Percentiles rank a stretch among this genome's conserved stretches.
Conservation (phyloP, 1,140 invertebrate species). For the Pectinophora gossypiella region DNA sequence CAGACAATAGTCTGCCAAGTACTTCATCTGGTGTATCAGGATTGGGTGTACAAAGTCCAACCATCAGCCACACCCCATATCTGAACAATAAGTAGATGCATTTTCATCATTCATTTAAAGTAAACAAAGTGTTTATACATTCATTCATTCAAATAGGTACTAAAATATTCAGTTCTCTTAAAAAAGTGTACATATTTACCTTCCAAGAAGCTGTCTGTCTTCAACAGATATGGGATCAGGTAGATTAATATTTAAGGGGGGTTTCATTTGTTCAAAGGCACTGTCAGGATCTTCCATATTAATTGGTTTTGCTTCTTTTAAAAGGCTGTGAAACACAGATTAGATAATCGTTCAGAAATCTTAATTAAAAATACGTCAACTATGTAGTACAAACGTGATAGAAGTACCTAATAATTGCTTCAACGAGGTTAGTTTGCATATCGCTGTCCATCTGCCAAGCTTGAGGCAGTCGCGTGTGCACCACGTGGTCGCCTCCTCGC, state of each 20-base stretch:
- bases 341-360: no score
- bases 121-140: no score
- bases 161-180: no score
- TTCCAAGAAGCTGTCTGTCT: conserved; percentile 92
- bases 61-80: conserved; percentile 97
- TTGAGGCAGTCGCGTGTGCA: conserved; percentile 89
- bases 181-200: no score
- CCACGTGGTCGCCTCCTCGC: conserved; percentile 91
- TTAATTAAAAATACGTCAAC: no score
- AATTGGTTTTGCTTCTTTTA: conserved; percentile 87
- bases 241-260: conserved; percentile 46
- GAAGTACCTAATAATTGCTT: conserved; percentile 95
- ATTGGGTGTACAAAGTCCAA: conserved; percentile 93
- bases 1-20: conserved; percentile 93
- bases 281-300: conserved; percentile 78
- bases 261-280: conserved; percentile 44
- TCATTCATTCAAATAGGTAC: no score
- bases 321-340: no score
- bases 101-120: no score
- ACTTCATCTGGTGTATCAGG: conserved; percentile 91
- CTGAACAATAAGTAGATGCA: conserved; percentile 27
- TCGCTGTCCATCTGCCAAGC: conserved; percentile 93
- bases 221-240: conserved; percentile 81
- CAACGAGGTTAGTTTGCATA: conserved; percentile 94
- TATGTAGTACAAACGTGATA: no score